Conservation (phyloP, 2,888 invertebrate species). For the Lepidochitona cinerea region DNA sequence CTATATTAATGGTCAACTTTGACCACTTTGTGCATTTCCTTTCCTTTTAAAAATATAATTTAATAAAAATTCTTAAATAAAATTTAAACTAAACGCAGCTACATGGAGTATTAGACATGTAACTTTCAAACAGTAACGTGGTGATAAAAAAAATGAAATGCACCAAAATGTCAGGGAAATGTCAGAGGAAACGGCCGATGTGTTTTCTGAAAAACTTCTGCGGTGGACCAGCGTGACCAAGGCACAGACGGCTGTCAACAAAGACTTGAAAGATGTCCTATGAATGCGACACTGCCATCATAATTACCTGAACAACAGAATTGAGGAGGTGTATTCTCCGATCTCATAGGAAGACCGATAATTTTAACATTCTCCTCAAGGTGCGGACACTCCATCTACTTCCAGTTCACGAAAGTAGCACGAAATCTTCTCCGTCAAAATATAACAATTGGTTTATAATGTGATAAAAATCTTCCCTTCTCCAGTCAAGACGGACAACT, state of each 20-base stretch:
- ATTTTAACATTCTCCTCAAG: conserved; percentile 65
- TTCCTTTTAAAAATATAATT: too few relatives aligned
- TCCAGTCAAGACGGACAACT: too few relatives aligned
- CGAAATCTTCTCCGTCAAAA: too few relatives aligned
- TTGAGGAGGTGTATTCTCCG: conserved; percentile 46
- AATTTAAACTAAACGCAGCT: background rate
- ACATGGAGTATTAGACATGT: too few relatives aligned
- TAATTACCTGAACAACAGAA: conserved; percentile 58
- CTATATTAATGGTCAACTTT: too few relatives aligned
- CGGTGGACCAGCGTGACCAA: background rate
- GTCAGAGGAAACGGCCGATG: background rate
- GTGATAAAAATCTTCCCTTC: too few relatives aligned
- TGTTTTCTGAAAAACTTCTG: background rate
- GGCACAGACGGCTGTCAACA: background rate
- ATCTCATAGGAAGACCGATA: conserved; percentile 54
- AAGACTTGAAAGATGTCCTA: background rate
- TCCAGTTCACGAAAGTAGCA: too few relatives aligned
- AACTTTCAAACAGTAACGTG: background rate
- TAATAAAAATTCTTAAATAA: too few relatives aligned
- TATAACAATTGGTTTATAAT: too few relatives aligned
- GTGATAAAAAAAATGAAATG: background rate
- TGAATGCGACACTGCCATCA: too few relatives aligned
- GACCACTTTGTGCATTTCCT: too few relatives aligned
- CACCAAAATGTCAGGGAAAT: background rate
- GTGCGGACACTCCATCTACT: conserved; percentile 69